Percentiles rank a stretch among this genome's conserved stretches.
Conservation (phyloP, 2,113 vertebrate genomes). For the Sphyrna mokarran region DNA sequence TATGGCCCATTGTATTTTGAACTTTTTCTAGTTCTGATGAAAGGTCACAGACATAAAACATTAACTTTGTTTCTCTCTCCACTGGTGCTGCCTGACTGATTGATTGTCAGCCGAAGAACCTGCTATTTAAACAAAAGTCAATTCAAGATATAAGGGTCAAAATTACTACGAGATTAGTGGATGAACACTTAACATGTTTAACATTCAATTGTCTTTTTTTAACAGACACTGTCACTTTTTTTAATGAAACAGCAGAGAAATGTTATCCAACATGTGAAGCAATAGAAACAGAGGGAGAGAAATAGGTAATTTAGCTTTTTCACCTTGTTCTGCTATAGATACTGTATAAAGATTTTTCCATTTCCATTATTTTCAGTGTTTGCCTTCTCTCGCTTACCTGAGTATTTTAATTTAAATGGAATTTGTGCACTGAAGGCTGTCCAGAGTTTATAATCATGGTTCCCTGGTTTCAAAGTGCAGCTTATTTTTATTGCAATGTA, state of each 20-base stretch:
- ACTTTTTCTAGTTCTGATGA: too few species aligned
- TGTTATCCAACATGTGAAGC: too few species aligned
- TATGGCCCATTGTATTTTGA: too few species aligned
- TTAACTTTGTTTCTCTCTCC: too few species aligned
- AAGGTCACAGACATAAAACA: too few species aligned
- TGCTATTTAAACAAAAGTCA: neutral
- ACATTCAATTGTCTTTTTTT: neutral
- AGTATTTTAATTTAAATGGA: neutral
- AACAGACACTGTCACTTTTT: too few species aligned
- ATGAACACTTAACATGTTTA: neutral
- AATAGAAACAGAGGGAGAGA: too few species aligned
- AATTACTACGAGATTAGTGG: neutral
- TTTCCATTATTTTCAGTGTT: neutral
- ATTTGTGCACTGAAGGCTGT: neutral
- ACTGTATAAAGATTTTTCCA: neutral
- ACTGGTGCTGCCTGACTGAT: too few species aligned
- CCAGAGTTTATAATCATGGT: neutral
- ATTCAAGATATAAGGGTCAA: neutral
- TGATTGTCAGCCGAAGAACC: neutral
- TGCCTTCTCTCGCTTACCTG: neutral
- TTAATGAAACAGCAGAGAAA: too few species aligned
- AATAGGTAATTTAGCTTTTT: too few species aligned
- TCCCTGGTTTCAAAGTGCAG: neutral
- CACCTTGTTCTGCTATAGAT: neutral
- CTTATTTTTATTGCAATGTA: neutral